These are phyloP conservation scores for Drosophila navojoa DNA, from an alignment of 1,140 invertebrate genomes.

Conservation along the genomic window DNA sequence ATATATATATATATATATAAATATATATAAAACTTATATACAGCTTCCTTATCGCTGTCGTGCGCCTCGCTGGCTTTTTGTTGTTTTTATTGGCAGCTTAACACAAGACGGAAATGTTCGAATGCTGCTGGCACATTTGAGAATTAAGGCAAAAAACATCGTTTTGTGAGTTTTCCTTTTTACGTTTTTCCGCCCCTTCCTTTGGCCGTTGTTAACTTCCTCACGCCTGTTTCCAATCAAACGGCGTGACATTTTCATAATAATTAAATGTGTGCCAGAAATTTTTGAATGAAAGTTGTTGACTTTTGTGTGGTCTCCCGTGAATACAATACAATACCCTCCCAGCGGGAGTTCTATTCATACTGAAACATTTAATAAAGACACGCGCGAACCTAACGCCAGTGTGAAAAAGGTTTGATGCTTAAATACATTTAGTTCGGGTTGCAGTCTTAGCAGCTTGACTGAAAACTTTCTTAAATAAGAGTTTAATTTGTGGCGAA, in stretches of 20 bases:
- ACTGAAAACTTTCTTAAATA: too few species aligned
- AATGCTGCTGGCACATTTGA: slow-evolving; percentile 32
- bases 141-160: slow-evolving; percentile 65
- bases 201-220: slow-evolving; percentile 15
- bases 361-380: background rate
- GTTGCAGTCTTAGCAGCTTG: too few species aligned
- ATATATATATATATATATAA: background rate
- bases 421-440: background rate
- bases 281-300: slow-evolving; percentile 3
- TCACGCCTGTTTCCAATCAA: slow-evolving; percentile 18
- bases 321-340: slow-evolving; percentile 1
- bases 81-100: slow-evolving; percentile 61
- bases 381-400: background rate
- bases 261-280: slow-evolving; percentile 14
- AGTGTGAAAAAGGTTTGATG: background rate
- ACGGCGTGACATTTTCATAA: slow-evolving; percentile 36
- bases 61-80: slow-evolving; percentile 54
- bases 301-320: background rate
- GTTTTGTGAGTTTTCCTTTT: slow-evolving; percentile 29
- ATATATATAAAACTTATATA: background rate
- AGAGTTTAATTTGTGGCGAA: too few species aligned
- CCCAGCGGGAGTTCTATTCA: background rate
- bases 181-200: slow-evolving; percentile 10
- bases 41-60: slow-evolving; percentile 41
- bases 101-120: background rate